Evolutionary conservation across 2,797 vertebrate genomes (phyloP).

Genomic region (Gymnocypris eckloni): DNA sequence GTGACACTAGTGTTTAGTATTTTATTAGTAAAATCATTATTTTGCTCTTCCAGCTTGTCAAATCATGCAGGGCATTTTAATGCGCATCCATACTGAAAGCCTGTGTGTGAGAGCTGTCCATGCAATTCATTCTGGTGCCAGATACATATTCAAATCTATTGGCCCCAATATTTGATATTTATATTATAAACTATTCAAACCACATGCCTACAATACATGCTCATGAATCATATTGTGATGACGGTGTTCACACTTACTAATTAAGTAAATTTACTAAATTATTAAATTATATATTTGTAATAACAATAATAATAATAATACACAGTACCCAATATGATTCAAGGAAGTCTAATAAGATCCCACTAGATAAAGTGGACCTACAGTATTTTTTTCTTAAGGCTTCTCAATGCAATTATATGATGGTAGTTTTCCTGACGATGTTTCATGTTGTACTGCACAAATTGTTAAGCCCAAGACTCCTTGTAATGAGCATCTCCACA

Average conservation of each 20-base stretch:
- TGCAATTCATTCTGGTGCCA: background rate
- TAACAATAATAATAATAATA: no score
- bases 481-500: conserved; percentile 10
- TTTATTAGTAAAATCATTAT: background rate
- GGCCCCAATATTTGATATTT: background rate
- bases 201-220: background rate
- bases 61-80: background rate
- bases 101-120: background rate
- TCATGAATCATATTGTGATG: background rate
- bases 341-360: background rate
- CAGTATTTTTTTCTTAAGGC: background rate
- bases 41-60: background rate
- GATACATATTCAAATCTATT: background rate
- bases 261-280: background rate
- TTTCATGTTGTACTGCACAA: background rate
- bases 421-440: background rate
- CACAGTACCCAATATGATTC: background rate
- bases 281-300: no score
- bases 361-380: background rate
- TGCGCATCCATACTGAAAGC: background rate
- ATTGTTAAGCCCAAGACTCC: background rate
- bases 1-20: background rate
- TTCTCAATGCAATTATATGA: background rate
- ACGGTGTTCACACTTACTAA: background rate
- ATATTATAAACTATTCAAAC: background rate